Base-by-base conservation (phyloP, 2,888 invertebrate species). In the Pachliopta kotzebuea region DNA sequence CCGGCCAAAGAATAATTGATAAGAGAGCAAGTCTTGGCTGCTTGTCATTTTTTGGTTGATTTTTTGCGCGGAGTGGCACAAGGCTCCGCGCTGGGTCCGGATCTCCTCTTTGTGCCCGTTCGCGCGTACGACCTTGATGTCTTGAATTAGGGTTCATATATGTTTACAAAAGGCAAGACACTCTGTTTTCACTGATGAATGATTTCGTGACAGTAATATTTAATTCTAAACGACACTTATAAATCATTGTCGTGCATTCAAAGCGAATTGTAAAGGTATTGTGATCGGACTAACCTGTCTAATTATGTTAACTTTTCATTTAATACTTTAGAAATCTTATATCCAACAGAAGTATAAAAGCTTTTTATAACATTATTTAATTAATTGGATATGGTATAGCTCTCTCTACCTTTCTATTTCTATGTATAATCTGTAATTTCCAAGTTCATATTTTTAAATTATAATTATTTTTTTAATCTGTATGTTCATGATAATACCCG, bases 1-100 rank as follows among this genome's bases (percentile, higher is more conserved):
- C 76, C 76, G 76, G 76, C 71, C 71, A 69, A 68, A 68, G 76
- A 74, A 76, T 76, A 76, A 76, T 76, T 76, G 76, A 76, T 76
- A 76, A 76, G 74, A 71, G 73, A 69, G 71, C 75, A 70, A 72
- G 75, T 73, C 72, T 74, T 65, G 74, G 71, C 70, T 71, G 72
- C 73, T 72, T 73, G 69, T 72, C 73, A 71, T 71, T 72, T 71
- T 72, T 72, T 71, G 64, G 68, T 67, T 68, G 62, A 42, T 65
- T 65, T 61, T 64, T 65, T 61, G 45, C 66, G 70, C 71, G 69
- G 74, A 73, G 70, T 72, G 68, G 60, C 70, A 72, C 71, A 73
- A 73, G 67, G 66, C 69, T 49, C 57, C 23, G 63, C 60, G 59
- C 69, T 69, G 69, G 70, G 69, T 23, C 70, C 72, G 56, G 69